Conservation (phyloP, 1,140 invertebrate genomes). For the Apis cerana region DNA sequence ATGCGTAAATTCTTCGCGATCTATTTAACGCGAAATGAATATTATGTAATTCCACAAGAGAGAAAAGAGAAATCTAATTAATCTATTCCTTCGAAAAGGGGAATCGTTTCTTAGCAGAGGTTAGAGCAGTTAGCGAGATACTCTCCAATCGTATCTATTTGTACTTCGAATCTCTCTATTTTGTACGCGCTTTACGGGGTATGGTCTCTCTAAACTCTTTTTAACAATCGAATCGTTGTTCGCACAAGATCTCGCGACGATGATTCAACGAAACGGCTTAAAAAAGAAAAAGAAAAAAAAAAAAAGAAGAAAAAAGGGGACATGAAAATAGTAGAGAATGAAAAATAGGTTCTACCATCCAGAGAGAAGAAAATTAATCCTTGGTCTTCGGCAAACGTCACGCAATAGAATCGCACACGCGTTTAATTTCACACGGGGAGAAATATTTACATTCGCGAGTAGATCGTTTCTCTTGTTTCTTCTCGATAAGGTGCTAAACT, state of each 20-base stretch:
- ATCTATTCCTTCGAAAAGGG: constrained; percentile 42
- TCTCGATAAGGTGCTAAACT: constrained; percentile 56
- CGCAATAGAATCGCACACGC: neutral
- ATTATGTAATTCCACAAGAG: neutral
- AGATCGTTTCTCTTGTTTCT: constrained; percentile 18
- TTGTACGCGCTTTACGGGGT: constrained; percentile 49
- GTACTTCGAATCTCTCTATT: constrained; percentile 54
- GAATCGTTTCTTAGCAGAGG: constrained; percentile 51
- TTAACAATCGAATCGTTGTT: constrained; percentile 37
- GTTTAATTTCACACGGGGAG: neutral
- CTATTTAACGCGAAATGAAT: neutral
- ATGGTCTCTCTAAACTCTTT: constrained; percentile 39
- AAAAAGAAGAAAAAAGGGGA: too few species aligned
- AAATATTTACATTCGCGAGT: neutral
- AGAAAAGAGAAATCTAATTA: too few species aligned
- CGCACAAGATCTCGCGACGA: neutral
- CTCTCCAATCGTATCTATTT: constrained; percentile 40
- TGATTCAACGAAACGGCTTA: constrained; percentile 7
- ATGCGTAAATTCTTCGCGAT: neutral
- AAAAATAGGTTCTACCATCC: neutral
- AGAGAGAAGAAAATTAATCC: neutral
- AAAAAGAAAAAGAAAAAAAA: neutral
- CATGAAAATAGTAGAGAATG: too few species aligned
- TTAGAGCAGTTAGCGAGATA: constrained; percentile 41
- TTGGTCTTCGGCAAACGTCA: neutral